Percentiles rank a stretch among this genome's conserved stretches.
phyloP scores from a whole-genome alignment of 2,797 vertebrate genomes.

The Vireo griseus region DNA sequence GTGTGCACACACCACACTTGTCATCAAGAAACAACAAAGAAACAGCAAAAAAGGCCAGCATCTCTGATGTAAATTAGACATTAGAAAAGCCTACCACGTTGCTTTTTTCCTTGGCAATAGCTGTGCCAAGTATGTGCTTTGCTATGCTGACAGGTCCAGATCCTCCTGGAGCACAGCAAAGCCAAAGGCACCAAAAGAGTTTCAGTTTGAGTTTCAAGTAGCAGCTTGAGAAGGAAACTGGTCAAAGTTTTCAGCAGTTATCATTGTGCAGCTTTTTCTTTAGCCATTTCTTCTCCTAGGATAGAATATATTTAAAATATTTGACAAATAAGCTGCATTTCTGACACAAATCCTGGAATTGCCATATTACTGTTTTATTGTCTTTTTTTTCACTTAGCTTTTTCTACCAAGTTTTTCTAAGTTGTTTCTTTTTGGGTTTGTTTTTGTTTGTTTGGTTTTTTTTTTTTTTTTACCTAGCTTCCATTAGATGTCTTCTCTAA shows the following conservation, averaged over 20 bases:
- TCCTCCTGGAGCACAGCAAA: background rate
- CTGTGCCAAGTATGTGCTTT: background rate
- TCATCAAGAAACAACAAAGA: background rate
- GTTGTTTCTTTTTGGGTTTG: background rate
- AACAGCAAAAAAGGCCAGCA: background rate
- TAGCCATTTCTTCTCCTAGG: background rate
- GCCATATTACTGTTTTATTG: background rate
- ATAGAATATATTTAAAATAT: background rate
- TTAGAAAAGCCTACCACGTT: background rate
- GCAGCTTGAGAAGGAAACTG: background rate
- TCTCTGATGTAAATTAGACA: background rate
- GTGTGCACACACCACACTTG: background rate
- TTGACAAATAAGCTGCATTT: background rate
- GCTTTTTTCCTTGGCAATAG: background rate
- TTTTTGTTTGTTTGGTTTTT: no score
- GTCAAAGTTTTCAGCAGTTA: background rate
- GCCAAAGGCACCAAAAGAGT: background rate
- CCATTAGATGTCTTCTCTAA: background rate
- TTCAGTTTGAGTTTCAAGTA: background rate
- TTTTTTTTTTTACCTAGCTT: background rate
- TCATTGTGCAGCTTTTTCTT: background rate
- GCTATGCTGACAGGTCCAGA: background rate
- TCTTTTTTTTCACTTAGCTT: background rate
- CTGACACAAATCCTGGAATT: background rate
- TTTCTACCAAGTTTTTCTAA: background rate